Evolutionary conservation across 37 sponge, comb jelly and placozoan species (phyloP).

Genomic region (Theonella swinhoei): DNA sequence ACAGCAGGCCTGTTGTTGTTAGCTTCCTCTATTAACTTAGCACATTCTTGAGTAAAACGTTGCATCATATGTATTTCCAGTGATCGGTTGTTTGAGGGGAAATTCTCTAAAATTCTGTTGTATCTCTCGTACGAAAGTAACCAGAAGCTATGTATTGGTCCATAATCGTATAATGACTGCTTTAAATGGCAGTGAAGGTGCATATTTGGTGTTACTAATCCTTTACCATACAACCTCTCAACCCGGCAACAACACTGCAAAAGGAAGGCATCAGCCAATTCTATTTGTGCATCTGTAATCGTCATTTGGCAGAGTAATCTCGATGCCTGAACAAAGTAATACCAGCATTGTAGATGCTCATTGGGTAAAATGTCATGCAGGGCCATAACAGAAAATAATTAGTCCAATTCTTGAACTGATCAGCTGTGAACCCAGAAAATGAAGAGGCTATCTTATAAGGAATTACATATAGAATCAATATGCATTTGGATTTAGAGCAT

Average conservation of each 20-base stretch:
- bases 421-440: conserved; percentile 65
- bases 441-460: conserved; percentile 3
- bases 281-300: conserved; percentile 16
- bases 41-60: conserved; percentile 28
- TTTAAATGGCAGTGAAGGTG: conserved; percentile 43
- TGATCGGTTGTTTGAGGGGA: conserved; percentile 31
- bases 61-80: conserved; percentile 44
- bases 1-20: too few relatives aligned
- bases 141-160: conserved; percentile 38
- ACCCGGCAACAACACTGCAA: conserved; percentile 19
- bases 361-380: conserved; percentile 1
- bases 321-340: conserved; percentile 38
- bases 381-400: conserved; percentile 5
- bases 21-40: too few relatives aligned
- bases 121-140: conserved; percentile 45
- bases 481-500: neutral
- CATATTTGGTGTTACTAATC: conserved; percentile 49
- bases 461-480: neutral
- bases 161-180: conserved; percentile 40
- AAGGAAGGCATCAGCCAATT: conserved; percentile 27
- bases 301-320: neutral
- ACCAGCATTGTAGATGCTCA: conserved; percentile 29
- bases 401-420: conserved; percentile 43
- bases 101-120: conserved; percentile 28
- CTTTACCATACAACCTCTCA: conserved; percentile 16